These are phyloP conservation scores for Chinchilla lanigera DNA, from an alignment of 2,113 vertebrate genomes.

Conservation along the genomic window DNA sequence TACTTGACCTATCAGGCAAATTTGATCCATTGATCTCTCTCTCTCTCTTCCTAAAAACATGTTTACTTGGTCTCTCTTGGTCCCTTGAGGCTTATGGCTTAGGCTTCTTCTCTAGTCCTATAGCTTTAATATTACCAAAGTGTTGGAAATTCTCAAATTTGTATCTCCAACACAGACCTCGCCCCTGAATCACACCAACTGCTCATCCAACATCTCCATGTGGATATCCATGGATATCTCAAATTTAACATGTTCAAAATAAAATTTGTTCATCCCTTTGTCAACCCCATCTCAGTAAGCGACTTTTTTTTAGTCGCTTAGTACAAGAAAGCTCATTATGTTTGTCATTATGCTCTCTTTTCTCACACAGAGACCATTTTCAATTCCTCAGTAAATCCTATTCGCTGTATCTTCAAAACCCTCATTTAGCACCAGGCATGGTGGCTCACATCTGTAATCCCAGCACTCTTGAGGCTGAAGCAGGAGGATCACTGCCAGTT, in stretches of 20 bases:
- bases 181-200: neutral
- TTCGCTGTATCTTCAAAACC: neutral
- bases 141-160: conserved; percentile 8
- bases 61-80: neutral
- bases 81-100: neutral
- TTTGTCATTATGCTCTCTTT: neutral
- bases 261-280: conserved; percentile 24
- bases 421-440: neutral
- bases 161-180: neutral
- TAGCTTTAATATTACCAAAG: neutral
- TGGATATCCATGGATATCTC: neutral
- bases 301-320: neutral
- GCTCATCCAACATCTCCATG: neutral
- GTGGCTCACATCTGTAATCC: neutral
- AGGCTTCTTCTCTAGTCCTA: neutral
- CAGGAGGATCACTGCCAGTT: neutral
- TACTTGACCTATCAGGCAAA: neutral
- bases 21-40: neutral
- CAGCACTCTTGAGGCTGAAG: neutral
- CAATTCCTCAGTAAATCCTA: neutral
- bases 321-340: neutral
- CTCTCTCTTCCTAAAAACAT: neutral
- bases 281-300: neutral
- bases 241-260: neutral
- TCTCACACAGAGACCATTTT: neutral